Evolutionary conservation across 2,797 vertebrate genomes (phyloP).

Genomic region (Iguana delicatissima): DNA sequence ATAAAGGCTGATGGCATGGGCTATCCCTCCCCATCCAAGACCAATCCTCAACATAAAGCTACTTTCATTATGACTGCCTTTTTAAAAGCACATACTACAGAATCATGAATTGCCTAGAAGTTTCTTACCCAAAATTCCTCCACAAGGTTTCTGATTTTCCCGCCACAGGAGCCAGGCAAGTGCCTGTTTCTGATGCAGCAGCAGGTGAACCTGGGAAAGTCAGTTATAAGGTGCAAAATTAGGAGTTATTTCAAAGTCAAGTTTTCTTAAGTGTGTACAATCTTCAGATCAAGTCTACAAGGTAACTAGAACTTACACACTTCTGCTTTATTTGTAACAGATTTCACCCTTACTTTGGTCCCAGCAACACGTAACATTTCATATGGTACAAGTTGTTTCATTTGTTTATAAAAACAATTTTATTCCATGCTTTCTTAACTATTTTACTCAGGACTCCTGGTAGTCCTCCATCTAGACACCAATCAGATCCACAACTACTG

Average conservation of each 20-base stretch:
- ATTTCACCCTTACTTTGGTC: background rate
- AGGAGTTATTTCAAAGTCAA: background rate
- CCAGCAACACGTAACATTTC: background rate
- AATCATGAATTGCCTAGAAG: background rate
- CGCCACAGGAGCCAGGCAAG: slow-evolving; percentile 95
- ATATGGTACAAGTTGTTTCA: background rate
- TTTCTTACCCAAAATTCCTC: slow-evolving; percentile 94
- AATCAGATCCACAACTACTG: background rate
- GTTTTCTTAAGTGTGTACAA: background rate
- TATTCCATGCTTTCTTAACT: background rate
- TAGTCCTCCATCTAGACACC: background rate
- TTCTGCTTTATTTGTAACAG: background rate
- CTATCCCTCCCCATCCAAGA: background rate
- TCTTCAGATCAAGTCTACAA: background rate
- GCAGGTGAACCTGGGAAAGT: slow-evolving; percentile 78
- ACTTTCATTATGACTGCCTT: background rate
- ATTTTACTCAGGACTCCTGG: background rate
- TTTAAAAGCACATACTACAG: background rate
- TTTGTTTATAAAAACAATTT: background rate
- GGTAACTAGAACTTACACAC: background rate
- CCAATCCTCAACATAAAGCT: background rate
- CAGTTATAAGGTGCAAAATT: background rate
- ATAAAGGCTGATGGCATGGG: background rate
- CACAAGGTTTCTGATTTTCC: slow-evolving; percentile 90
- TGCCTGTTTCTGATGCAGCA: slow-evolving; percentile 91